Conservation (phyloP, 2,113 vertebrate genomes). For the Dinomys branickii region DNA sequence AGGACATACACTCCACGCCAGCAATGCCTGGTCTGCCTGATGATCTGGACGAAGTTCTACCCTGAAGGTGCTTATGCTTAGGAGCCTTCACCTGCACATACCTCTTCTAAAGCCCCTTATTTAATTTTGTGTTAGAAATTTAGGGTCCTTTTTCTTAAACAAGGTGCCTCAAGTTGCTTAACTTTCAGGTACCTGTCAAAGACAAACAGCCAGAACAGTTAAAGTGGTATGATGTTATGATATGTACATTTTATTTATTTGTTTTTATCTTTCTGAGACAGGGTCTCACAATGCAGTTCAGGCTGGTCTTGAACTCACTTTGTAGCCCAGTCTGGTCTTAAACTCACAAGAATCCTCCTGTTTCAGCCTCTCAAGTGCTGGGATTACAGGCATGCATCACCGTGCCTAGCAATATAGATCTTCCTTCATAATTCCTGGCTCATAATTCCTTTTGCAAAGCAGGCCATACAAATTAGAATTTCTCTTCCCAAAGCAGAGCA, state of each 20-base stretch:
- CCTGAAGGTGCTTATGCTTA: not conserved
- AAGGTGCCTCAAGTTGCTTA: not conserved
- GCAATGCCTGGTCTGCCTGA: not conserved
- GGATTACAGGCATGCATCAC: too few relatives aligned
- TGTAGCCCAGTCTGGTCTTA: too few relatives aligned
- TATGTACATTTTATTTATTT: not conserved
- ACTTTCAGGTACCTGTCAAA: not conserved
- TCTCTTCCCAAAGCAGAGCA: not conserved
- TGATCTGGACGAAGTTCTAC: not conserved
- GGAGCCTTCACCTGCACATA: not conserved
- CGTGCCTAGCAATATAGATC: too few relatives aligned
- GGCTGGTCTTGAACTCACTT: too few relatives aligned
- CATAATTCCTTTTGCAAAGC: not conserved
- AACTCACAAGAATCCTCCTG: too few relatives aligned
- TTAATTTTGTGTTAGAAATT: not conserved
- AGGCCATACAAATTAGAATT: not conserved
- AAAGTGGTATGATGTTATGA: not conserved
- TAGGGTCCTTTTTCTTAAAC: constrained; percentile 19
- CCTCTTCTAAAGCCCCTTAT: not conserved
- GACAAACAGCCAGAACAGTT: not conserved
- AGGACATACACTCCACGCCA: not conserved
- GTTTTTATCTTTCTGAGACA: not conserved
- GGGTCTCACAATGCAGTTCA: too few relatives aligned
- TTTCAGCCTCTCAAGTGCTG: too few relatives aligned
- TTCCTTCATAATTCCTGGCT: not conserved